Percentiles rank a stretch among this genome's conserved stretches.
phyloP scores from a whole-genome alignment of 2,113 vertebrate species.

The Poecile atricapillus region DNA sequence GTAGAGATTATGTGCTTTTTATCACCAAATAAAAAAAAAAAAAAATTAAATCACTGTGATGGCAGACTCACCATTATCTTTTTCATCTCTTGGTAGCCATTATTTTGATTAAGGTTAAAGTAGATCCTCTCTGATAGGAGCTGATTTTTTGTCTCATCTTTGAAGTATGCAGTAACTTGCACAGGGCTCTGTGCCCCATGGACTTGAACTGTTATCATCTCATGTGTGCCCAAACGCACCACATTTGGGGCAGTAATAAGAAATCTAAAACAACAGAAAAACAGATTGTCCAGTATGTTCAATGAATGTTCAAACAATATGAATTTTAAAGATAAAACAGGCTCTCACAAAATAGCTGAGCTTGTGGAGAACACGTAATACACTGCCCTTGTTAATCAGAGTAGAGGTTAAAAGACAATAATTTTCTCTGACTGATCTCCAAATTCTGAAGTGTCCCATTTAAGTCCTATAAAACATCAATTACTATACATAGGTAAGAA shows the following conservation, averaged over 20 bases:
- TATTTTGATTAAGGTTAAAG: constrained; percentile 51
- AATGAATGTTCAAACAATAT: not conserved
- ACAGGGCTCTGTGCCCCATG: constrained; percentile 23
- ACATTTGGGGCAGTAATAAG: constrained; percentile 72
- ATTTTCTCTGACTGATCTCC: not conserved
- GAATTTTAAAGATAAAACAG: not conserved
- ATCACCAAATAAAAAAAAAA: not conserved
- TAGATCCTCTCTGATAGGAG: not conserved
- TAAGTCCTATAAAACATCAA: not conserved
- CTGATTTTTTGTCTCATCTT: not conserved
- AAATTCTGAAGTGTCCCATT: not conserved
- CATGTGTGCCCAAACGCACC: constrained; percentile 55
- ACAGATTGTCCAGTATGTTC: not conserved
- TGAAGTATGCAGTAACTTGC: constrained; percentile 43
- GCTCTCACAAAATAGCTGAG: not conserved
- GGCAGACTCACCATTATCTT: constrained; percentile 58
- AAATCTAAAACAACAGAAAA: constrained; percentile 47
- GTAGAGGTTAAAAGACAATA: not conserved
- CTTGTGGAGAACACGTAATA: not conserved
- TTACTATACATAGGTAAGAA: not conserved
- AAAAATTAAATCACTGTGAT: not conserved
- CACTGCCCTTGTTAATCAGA: rapidly evolving
- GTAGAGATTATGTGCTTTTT: not conserved
- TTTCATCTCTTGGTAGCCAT: constrained; percentile 63
- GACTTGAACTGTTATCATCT: constrained; percentile 68